These are phyloP conservation scores for Metalampra italica DNA, from an alignment of 2,888 invertebrate genomes.

Conservation along the genomic window DNA sequence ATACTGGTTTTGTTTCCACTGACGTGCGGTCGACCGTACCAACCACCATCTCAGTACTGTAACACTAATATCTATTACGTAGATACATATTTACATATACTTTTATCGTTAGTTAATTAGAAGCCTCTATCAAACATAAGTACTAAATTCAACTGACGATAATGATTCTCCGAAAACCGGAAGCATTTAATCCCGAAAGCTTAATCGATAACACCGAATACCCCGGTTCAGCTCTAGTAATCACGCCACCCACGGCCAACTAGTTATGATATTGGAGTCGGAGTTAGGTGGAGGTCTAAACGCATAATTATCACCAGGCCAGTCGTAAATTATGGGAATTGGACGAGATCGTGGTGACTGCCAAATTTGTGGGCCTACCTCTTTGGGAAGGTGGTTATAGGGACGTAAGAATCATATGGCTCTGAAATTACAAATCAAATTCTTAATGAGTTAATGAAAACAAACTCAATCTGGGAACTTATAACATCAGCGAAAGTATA, in stretches of 20 bases:
- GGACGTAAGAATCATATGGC: conserved; percentile 31
- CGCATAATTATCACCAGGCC: conserved; percentile 64
- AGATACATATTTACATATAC: too few relatives aligned
- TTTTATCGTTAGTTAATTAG: too few relatives aligned
- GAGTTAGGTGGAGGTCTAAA: conserved; percentile 45
- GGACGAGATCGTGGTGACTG: conserved; percentile 42
- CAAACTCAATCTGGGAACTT: too few relatives aligned
- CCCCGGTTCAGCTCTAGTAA: conserved; percentile 6
- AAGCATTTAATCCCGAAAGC: background rate
- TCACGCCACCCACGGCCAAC: conserved; percentile 30
- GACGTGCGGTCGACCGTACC: too few relatives aligned
- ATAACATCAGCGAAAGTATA: too few relatives aligned
- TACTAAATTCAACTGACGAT: too few relatives aligned
- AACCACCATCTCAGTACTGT: too few relatives aligned
- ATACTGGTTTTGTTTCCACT: too few relatives aligned
- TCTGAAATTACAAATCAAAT: conserved; percentile 5
- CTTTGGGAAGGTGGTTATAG: conserved; percentile 1
- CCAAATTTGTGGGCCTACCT: conserved; percentile 46
- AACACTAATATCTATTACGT: too few relatives aligned
- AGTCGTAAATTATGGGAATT: conserved; percentile 61
- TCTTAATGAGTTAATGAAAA: too few relatives aligned
- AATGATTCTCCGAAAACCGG: background rate
- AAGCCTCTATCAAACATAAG: too few relatives aligned
- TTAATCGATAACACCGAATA: background rate
- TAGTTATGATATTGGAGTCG: conserved; percentile 10